phyloP scores from a whole-genome alignment of 2,888 invertebrate species.

The Xestoiulus laeticollis region DNA sequence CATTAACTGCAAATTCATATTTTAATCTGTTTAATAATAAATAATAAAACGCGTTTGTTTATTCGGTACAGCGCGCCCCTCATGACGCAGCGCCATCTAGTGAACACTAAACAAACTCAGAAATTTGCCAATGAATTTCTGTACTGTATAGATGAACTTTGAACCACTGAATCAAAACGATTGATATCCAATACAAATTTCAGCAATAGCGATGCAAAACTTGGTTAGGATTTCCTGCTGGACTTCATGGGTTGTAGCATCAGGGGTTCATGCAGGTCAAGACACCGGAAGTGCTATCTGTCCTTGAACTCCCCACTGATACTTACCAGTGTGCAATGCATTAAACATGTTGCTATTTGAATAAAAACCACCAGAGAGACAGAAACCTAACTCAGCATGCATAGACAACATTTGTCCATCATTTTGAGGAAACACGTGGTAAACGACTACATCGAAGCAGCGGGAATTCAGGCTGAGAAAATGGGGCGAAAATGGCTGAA shows the following conservation, averaged over 20 bases:
- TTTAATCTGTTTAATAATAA: not conserved
- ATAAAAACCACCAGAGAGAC: not conserved
- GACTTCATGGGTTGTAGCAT: not conserved
- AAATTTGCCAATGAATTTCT: too few relatives aligned
- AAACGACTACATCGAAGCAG: not conserved
- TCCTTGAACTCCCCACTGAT: not conserved
- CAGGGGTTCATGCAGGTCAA: not conserved
- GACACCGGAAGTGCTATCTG: conserved; percentile 1
- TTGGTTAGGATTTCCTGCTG: not conserved
- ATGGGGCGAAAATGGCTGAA: not conserved
- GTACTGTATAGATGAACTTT: too few relatives aligned
- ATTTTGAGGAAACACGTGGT: conserved; percentile 5
- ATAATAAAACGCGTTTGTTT: not conserved
- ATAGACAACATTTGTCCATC: too few relatives aligned
- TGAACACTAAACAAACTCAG: too few relatives aligned
- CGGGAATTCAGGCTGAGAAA: not conserved
- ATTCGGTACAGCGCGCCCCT: not conserved
- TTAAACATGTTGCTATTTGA: conserved; percentile 14
- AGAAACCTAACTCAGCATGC: not conserved
- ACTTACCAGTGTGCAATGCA: not conserved
- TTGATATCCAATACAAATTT: too few relatives aligned
- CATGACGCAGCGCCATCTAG: not conserved
- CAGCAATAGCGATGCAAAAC: too few relatives aligned
- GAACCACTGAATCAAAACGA: too few relatives aligned
- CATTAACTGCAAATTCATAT: not conserved